Evolutionary conservation across 2,888 invertebrate species (phyloP), one percentile per base, ranked within the genome.

Genomic region (Leptogaster cylindrica): DNA sequence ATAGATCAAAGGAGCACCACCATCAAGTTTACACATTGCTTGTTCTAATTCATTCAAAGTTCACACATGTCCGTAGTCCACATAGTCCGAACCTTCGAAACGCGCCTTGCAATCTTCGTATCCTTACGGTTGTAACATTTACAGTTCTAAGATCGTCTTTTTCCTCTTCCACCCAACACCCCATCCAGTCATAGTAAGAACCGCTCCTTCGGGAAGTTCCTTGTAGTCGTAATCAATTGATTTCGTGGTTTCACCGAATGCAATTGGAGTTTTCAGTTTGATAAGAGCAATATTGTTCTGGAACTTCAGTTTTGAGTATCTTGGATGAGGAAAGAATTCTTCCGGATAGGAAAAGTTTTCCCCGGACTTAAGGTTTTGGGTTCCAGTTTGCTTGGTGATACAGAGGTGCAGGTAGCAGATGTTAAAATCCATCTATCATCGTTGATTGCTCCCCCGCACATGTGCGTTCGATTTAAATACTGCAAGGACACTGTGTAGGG

Each of bases 231-330:
- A 74, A 39, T 84, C 83, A 0, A 89, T 80, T 1, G 86, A 84
- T 65, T 85, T 80, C 0, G 88, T 86, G 0, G 76, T 75, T 0
- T 82, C 80, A 51, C 83, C 81, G 69, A 86, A 85, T n/a, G 78
- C 77, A 2, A 89, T 82, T 18, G 82, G 80, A 0, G 81, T 73
- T 0, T 82, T 76, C 28, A 90, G 79, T 73, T 85, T 84, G 2
- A 91, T 74, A 2, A 91, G 76, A 0, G 89, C 90, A 67, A 91
- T 88, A 73, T 91, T 91, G 74, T 91, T 86, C 55, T 79, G 76
- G 50, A 77, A 79, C 23, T 75, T 25, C 1, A 80, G 79, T 46
- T 75, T 51, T 14, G 25, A 18, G n/a, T 55, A 55, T 48, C 65
- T 25, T 25, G 25, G 41, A 28, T 80, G 80, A 0, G 73, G 14